These are phyloP conservation scores for Nanger granti DNA, from an alignment of 2,113 vertebrate species.

Conservation along the genomic window DNA sequence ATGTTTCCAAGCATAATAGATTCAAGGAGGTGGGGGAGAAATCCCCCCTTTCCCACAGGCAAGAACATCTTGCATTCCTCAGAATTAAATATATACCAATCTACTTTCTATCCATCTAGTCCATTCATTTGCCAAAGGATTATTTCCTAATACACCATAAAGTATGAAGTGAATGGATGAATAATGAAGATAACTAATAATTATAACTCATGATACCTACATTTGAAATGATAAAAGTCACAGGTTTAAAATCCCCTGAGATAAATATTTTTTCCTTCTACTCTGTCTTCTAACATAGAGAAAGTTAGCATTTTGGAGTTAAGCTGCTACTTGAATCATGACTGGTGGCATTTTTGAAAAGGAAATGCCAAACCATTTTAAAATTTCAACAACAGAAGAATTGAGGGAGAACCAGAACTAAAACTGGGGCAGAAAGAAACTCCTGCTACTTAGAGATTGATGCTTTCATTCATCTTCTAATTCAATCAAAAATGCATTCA, in stretches of 20 bases:
- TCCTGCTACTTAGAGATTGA: slow-evolving; percentile 5
- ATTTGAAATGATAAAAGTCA: slow-evolving; percentile 20
- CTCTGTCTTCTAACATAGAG: not conserved
- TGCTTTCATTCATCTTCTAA: slow-evolving; percentile 7
- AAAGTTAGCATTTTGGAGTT: not conserved
- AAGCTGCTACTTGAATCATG: not conserved
- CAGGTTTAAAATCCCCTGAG: not conserved
- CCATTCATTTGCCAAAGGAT: slow-evolving; percentile 12
- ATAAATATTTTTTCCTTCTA: slow-evolving; percentile 27
- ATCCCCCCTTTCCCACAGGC: not conserved
- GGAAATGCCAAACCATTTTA: slow-evolving; percentile 25
- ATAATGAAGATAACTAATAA: not conserved
- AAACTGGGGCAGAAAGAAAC: slow-evolving; percentile 26
- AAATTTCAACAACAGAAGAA: slow-evolving; percentile 33
- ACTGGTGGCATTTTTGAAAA: slow-evolving; percentile 30
- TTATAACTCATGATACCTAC: not conserved
- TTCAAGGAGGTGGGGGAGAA: not conserved
- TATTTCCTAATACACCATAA: not conserved
- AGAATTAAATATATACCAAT: slow-evolving; percentile 10
- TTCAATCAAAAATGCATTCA: slow-evolving; percentile 25
- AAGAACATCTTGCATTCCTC: slow-evolving; percentile 30
- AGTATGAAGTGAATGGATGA: not conserved
- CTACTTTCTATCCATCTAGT: slow-evolving; percentile 38
- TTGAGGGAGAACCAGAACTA: slow-evolving; percentile 4
- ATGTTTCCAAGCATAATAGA: slow-evolving; percentile 19